phyloP scores from a whole-genome alignment of 1,140 invertebrate genomes.

The Penaeus vannamei region DNA sequence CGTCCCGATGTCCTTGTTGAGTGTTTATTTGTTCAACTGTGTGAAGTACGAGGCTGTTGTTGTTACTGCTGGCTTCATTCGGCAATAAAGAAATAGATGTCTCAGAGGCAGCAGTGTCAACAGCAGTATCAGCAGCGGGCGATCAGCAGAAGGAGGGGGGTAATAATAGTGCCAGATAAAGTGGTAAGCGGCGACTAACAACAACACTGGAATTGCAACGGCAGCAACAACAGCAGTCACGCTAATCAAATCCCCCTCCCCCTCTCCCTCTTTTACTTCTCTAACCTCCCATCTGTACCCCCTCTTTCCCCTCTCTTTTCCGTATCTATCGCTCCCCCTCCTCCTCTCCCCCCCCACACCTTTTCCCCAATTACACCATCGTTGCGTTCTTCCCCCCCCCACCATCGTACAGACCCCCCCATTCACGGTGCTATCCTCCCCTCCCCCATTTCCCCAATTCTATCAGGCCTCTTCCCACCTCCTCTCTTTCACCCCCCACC shows the following conservation, averaged over 20 bases:
- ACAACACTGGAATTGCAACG: too few species aligned
- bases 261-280: not conserved
- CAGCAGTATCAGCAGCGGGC: not conserved
- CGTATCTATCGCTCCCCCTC: not conserved
- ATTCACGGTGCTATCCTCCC: too few species aligned
- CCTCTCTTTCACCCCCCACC: too few species aligned
- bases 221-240: not conserved
- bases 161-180: too few species aligned
- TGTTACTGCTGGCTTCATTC: slow-evolving; percentile 35
- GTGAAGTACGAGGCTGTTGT: slow-evolving; percentile 45
- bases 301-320: not conserved
- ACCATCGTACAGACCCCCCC: too few species aligned
- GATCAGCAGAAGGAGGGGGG: too few species aligned
- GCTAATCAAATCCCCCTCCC: not conserved
- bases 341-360: not conserved
- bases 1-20: slow-evolving; percentile 35
- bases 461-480: too few species aligned
- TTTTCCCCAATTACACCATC: not conserved
- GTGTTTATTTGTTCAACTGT: slow-evolving; percentile 51
- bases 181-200: too few species aligned
- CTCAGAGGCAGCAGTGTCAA: not conserved
- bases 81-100: not conserved
- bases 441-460: too few species aligned
- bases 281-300: not conserved
- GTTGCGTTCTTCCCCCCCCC: too few species aligned